Evolutionary conservation across 1,140 invertebrate species (phyloP).

Genomic region (Drosophila melanica): DNA sequence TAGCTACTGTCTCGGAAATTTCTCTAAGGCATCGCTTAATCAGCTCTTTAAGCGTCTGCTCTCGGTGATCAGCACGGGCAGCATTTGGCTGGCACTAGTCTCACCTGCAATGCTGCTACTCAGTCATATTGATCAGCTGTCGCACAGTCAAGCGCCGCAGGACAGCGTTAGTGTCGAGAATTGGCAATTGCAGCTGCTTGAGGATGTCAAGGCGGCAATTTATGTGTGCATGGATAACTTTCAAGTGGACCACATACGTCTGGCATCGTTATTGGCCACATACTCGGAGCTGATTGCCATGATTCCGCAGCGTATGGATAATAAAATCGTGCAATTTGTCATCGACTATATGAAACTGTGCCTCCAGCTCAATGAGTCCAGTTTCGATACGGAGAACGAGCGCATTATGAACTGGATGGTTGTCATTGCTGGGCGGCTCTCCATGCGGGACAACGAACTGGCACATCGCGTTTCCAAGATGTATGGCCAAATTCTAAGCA

Average conservation of each 20-base stretch:
- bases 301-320: constrained; percentile 37
- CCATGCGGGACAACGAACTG: constrained; percentile 55
- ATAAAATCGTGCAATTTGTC: constrained; percentile 54
- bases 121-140: constrained; percentile 57
- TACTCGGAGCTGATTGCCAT: constrained; percentile 74
- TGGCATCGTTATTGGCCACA: constrained; percentile 58
- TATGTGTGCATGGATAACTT: constrained; percentile 40
- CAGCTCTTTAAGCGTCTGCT: constrained; percentile 63
- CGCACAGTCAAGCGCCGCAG: constrained; percentile 51
- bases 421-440: constrained; percentile 67
- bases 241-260: constrained; percentile 48
- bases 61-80: constrained; percentile 44
- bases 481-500: constrained; percentile 59
- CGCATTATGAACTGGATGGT: constrained; percentile 80
- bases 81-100: constrained; percentile 63
- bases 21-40: constrained; percentile 72
- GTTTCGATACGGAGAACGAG: constrained; percentile 77
- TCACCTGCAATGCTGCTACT: constrained; percentile 58
- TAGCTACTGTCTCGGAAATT: constrained; percentile 54
- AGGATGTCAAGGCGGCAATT: constrained; percentile 40
- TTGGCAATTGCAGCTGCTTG: constrained; percentile 50
- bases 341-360: constrained; percentile 69
- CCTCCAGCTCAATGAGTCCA: constrained; percentile 56
- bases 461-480: constrained; percentile 56
- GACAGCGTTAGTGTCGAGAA: constrained; percentile 11